A percentile compares a stretch with the other conserved stretches of the same genome.
Conservation (phyloP, 1,140 invertebrate genomes). For the Zaprionus davidi region DNA sequence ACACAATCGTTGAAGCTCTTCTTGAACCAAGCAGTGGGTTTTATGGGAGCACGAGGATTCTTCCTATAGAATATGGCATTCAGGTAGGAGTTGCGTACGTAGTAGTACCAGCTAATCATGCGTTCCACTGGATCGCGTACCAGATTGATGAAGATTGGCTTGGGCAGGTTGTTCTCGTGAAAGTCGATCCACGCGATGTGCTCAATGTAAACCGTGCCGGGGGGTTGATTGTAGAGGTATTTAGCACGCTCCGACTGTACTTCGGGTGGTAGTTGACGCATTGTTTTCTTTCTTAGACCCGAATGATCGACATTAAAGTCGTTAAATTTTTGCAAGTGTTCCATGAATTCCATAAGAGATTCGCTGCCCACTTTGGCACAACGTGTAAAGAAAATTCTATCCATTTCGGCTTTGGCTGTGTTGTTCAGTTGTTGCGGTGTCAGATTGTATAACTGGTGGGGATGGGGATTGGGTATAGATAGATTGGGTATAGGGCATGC, state of each 20-base stretch:
- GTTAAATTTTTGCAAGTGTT: conserved; percentile 85
- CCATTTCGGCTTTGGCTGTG: conserved; percentile 86
- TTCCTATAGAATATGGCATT: conserved; percentile 93
- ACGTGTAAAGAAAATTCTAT: conserved; percentile 90
- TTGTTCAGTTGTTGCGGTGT: conserved; percentile 58
- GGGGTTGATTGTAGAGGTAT: conserved; percentile 85
- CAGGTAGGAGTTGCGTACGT: conserved; percentile 92
- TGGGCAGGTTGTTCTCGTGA: conserved; percentile 87
- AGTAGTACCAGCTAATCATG: conserved; percentile 95
- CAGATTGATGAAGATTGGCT: conserved; percentile 94
- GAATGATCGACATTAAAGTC: conserved; percentile 52
- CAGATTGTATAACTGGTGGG: conserved; percentile 51
- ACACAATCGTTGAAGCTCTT: conserved; percentile 96
- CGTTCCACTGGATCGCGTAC: conserved; percentile 95
- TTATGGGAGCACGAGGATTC: conserved; percentile 92
- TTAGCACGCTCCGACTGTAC: conserved; percentile 86
- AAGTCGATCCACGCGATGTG: conserved; percentile 90
- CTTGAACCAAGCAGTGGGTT: conserved; percentile 93
- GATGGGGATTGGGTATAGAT: neutral
- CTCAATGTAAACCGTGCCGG: conserved; percentile 88
- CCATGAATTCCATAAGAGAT: conserved; percentile 93
- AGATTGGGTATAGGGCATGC: too few species aligned
- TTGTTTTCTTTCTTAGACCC: conserved; percentile 37
- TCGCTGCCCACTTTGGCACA: conserved; percentile 96
- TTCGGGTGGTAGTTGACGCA: conserved; percentile 43